These are phyloP conservation scores for Acanthosepion esculentum DNA, from an alignment of 2,888 invertebrate species.

Conservation along the genomic window DNA sequence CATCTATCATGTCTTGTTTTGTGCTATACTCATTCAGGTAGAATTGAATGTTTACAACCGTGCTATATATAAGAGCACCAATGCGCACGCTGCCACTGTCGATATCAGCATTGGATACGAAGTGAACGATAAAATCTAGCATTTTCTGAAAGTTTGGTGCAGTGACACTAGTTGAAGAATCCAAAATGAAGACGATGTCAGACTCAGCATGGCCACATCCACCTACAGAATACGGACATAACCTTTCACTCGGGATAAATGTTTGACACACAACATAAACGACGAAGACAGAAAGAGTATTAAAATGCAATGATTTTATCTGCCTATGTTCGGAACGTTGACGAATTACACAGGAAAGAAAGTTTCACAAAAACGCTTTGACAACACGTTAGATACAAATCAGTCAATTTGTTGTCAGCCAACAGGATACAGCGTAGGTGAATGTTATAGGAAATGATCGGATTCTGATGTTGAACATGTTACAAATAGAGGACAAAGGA, in stretches of 20 bases:
- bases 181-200: constrained; percentile 68
- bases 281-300: neutral
- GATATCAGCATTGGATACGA: constrained; percentile 58
- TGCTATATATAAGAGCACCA: constrained; percentile 60
- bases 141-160: constrained; percentile 62
- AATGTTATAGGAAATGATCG: neutral
- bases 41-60: constrained; percentile 55
- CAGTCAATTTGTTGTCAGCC: neutral
- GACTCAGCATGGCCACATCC: constrained; percentile 51
- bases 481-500: too few relatives aligned
- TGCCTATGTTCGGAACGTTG: neutral
- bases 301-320: neutral
- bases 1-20: constrained; percentile 58
- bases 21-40: constrained; percentile 55
- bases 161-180: constrained; percentile 68
- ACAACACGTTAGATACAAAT: neutral
- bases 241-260: constrained; percentile 8
- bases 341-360: neutral
- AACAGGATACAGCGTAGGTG: neutral
- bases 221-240: constrained; percentile 47
- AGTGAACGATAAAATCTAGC: constrained; percentile 59
- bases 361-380: neutral
- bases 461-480: neutral
- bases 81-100: constrained; percentile 59
- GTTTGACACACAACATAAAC: neutral